Evolutionary conservation across 2,888 invertebrate genomes (phyloP), one percentile per base, ranked within the genome.

Genomic region (Coremacera marginata): DNA sequence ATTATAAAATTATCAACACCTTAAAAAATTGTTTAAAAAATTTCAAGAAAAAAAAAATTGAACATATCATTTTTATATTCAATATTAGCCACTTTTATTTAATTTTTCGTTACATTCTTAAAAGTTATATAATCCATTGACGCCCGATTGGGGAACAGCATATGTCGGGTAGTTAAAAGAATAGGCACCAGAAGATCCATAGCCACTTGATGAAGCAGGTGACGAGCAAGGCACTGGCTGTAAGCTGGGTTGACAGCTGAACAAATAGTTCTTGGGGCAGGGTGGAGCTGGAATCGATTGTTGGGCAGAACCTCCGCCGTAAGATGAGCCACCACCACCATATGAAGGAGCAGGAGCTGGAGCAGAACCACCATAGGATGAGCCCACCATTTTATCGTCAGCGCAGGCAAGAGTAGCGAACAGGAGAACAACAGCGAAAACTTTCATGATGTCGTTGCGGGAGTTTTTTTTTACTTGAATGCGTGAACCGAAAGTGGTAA

Each of bases 181-280:
- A 63, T 84, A 83, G 34, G 85, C 85, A n/a, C 84, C 84, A 8
- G 82, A 68, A 3, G 82, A 83, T 19, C 81, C 85, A 14, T 83
- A 84, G 14, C 44, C 3, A 14, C 44, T 14, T 11, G 44, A 44
- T 44, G 11, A 7, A 11, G 37, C 37, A 37, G 60, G 70, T 72
- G 75, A 81, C 52, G 77, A 19, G 73, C 82, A 85, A 3, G 86
- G 85, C 9, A 81, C 84, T 3, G 83, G 84, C 25, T 81, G 78
- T 72, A 86, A 74, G 25, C 82, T 82, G 8, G 85, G 85, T 63
- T 84, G 84, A 72, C 86, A 86, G 78, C 85, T 86, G 70, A 85
- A 86, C 67, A 86, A 70, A 34, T 86, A 85, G 77, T 83, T 86
- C 44, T 81, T 80, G 19, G 86, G 83, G 62, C 85, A 86, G 5